Evolutionary conservation across 2,113 vertebrate genomes (phyloP), one percentile per base, ranked within the genome.

Genomic region (Sprattus sprattus): DNA sequence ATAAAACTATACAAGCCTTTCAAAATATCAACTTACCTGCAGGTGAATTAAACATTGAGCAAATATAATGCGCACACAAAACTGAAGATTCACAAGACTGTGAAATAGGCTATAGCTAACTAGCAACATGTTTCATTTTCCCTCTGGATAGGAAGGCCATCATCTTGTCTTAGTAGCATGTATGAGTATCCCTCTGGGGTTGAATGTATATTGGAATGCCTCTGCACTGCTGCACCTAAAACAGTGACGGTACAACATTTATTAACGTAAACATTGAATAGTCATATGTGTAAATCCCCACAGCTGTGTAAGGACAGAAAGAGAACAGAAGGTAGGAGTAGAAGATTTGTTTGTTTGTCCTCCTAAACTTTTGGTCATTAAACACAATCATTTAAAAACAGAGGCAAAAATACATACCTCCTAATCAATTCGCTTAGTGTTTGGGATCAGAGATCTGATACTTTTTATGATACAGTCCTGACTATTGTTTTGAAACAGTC

Each of bases 101-200:
- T 57, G 54, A 75, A 39, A 75, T 25, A 39, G n/a, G n/a, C 57
- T 18, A 22, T 50, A n/a, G 28, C 47, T 7, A 39, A 82, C 64
- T 92, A 95, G 89, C 94, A 94, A 50, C 83, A 91, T n/a, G 92
- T 93, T 91, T 94, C 96, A 89, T 94, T 88, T 25, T 83, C 2
- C 28, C 75, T 85, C 6, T 85, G 81, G 71, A 92, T 85, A 64
- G 89, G 87, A 44, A 85, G 67, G 32, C 83, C 88, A 44, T 93
- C 93, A 16, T 93, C 93, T 85, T 20, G 84, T 13, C 54, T 3
- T 75, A 94, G 75, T 78, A 45, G 0, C 52, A 94, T 10, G 50
- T 84, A 86, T 22, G 82, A 85, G 71, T 45, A 81, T 22, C 67
- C 67, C 28, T 90, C 93, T 46, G 92, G 92, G 18, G 44, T 0